Conservation (phyloP, 2,888 invertebrate genomes). For the Argynnis bischoffii region DNA sequence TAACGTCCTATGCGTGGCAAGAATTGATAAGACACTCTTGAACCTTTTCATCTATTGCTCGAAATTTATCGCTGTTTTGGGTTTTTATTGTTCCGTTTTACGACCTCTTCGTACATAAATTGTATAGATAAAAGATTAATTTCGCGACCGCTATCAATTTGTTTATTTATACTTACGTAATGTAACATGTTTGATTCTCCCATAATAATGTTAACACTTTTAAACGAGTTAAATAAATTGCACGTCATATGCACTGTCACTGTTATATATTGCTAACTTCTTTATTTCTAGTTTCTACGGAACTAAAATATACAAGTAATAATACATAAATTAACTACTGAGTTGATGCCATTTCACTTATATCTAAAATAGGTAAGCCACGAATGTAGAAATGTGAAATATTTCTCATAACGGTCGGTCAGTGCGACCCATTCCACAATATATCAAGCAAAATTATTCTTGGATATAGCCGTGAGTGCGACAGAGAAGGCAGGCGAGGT, state of each 20-base stretch:
- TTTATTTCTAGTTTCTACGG: constrained; percentile 24
- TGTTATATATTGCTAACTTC: no score
- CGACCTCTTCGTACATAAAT: constrained; percentile 81
- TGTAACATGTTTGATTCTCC: not conserved
- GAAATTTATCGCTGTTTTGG: constrained; percentile 84
- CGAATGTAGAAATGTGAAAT: constrained; percentile 39
- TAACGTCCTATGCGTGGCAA: constrained; percentile 72
- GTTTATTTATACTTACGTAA: constrained; percentile 53
- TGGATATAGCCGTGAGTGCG: constrained; percentile 65
- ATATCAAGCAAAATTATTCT: constrained; percentile 81
- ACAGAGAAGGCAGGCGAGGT: constrained; percentile 73
- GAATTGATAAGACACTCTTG: constrained; percentile 81
- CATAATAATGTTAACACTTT: no score
- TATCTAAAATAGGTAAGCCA: constrained; percentile 10
- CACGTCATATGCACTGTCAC: no score
- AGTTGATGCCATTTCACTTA: not conserved
- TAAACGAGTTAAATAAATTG: no score
- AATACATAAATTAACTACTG: no score
- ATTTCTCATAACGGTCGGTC: constrained; percentile 72
- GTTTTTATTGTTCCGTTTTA: constrained; percentile 84
- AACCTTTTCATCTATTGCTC: constrained; percentile 82
- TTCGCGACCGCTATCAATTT: constrained; percentile 74
- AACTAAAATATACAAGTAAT: no score
- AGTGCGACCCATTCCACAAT: constrained; percentile 68
- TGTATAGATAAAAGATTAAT: constrained; percentile 81